A percentile compares a stretch with the other conserved stretches of the same genome.
Evolutionary conservation across 2,113 vertebrate genomes (phyloP).

Genomic region (Callospermophilus lateralis): DNA sequence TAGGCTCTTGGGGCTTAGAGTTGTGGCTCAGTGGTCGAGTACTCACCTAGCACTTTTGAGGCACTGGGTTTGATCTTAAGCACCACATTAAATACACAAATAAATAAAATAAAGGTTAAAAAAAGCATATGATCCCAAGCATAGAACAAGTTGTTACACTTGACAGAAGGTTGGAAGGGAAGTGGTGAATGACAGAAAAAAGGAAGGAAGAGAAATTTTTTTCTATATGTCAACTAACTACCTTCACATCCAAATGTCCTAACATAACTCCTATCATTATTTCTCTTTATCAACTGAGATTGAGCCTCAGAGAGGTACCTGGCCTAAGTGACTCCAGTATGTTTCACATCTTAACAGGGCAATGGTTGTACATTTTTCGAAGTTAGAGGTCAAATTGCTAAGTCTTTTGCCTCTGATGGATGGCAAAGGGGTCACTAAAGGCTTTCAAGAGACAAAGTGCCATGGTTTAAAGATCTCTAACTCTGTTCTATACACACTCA

Average conservation of each 20-base stretch:
- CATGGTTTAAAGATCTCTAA: constrained; percentile 36
- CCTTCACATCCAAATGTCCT: not conserved
- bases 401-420: constrained; percentile 32
- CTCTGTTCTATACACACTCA: not conserved
- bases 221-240: not conserved
- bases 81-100: too few relatives aligned
- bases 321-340: not conserved
- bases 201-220: not conserved
- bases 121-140: not conserved
- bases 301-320: not conserved
- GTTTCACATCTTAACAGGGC: not conserved
- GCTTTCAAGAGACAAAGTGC: not conserved
- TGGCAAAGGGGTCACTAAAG: constrained; percentile 18
- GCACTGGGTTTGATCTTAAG: too few relatives aligned
- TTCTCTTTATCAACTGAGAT: constrained; percentile 5
- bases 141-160: not conserved
- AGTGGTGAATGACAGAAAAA: not conserved
- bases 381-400: constrained; percentile 27
- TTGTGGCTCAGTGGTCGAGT: too few relatives aligned
- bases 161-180: not conserved
- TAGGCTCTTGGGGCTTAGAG: not conserved
- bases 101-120: too few relatives aligned
- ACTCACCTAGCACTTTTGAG: too few relatives aligned
- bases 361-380: not conserved
- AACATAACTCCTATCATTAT: not conserved